Evolutionary conservation across 1,140 invertebrate species (phyloP).

Genomic region (Caenorhabditis inopinata): DNA sequence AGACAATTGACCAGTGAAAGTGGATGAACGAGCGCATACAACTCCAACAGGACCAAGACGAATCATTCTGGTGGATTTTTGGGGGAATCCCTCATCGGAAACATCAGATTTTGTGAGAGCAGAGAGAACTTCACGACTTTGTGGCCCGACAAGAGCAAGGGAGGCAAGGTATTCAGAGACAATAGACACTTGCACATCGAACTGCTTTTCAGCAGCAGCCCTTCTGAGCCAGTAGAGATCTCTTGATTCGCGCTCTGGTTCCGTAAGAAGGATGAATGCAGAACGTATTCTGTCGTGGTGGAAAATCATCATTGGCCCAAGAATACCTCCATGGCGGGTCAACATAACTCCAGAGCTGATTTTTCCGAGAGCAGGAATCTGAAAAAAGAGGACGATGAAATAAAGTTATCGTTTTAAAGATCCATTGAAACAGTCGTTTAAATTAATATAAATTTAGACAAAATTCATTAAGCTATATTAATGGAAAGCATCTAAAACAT

Average conservation of each 20-base stretch:
- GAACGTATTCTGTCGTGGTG: conserved; percentile 48
- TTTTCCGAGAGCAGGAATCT: conserved; percentile 44
- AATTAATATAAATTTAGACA: too few relatives aligned
- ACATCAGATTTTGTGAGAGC: conserved; percentile 51
- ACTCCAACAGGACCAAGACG: conserved; percentile 47
- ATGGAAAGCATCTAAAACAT: too few relatives aligned
- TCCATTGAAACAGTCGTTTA: too few relatives aligned
- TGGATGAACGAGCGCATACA: conserved; percentile 49
- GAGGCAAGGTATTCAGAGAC: conserved; percentile 54
- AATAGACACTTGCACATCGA: conserved; percentile 41
- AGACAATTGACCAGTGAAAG: conserved; percentile 49
- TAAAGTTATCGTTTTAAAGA: too few relatives aligned
- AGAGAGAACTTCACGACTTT: conserved; percentile 47
- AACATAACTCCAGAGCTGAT: conserved; percentile 51
- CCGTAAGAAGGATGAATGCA: conserved; percentile 46
- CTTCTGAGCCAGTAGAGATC: conserved; percentile 43
- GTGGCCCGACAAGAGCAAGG: conserved; percentile 51
- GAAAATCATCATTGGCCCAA: conserved; percentile 50
- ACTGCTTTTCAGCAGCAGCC: conserved; percentile 39
- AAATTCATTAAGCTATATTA: too few relatives aligned
- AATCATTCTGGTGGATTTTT: conserved; percentile 47
- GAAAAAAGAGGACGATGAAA: too few relatives aligned
- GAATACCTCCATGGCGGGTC: conserved; percentile 46
- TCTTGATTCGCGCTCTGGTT: conserved; percentile 47
- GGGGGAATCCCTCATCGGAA: conserved; percentile 47